A percentile compares a stretch with the other conserved stretches of the same genome.
Evolutionary conservation across 2,113 vertebrate species (phyloP).

Genomic region (Mirounga angustirostris): DNA sequence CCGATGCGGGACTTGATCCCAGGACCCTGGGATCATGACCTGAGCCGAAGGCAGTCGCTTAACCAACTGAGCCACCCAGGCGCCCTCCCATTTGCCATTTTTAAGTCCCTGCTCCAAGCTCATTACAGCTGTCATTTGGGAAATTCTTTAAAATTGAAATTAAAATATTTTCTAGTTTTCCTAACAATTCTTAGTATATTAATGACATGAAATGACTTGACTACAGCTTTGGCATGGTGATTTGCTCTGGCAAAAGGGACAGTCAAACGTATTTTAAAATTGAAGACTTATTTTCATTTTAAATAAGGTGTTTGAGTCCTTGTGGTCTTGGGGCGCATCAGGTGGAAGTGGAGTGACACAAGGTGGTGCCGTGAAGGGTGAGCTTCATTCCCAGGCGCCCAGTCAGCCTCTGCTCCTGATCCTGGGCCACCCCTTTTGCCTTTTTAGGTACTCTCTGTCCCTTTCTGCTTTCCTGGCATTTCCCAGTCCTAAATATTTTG

Average conservation of each 20-base stretch:
- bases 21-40: too few relatives aligned
- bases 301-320: not conserved
- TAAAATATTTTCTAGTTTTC: not conserved
- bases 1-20: too few relatives aligned
- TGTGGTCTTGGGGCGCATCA: not conserved
- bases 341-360: not conserved
- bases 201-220: not conserved
- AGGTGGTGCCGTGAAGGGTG: not conserved
- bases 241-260: not conserved
- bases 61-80: too few relatives aligned
- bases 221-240: not conserved
- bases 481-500: not conserved
- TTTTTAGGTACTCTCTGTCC: not conserved
- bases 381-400: not conserved
- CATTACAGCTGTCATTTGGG: not conserved
- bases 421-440: not conserved
- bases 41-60: too few relatives aligned
- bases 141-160: not conserved
- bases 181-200: not conserved
- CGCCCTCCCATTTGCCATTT: not conserved
- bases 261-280: not conserved
- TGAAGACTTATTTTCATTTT: slow-evolving; percentile 20
- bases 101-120: not conserved
- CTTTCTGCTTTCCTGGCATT: not conserved
- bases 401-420: not conserved